Evolutionary conservation across 2,797 vertebrate genomes (phyloP).

Genomic region (Coreius guichenoti): DNA sequence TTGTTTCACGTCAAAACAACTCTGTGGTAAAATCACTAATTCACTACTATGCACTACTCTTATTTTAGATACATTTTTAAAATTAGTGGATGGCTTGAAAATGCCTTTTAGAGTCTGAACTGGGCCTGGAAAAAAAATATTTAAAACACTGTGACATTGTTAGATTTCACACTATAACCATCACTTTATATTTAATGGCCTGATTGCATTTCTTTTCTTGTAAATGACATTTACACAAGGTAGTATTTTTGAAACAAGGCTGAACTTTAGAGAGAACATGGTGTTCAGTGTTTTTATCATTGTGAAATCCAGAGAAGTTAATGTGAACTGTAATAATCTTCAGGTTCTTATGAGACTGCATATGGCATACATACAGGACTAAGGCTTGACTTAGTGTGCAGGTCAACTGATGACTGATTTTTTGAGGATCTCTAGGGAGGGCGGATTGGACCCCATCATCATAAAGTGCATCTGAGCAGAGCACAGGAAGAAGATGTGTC

Average conservation of each 20-base stretch:
- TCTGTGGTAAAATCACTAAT: not conserved
- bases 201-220: not conserved
- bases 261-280: not conserved
- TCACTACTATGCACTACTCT: not conserved
- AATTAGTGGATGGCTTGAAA: not conserved
- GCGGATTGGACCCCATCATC: slow-evolving; percentile 1
- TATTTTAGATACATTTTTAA: not conserved
- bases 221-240: slow-evolving; percentile 3
- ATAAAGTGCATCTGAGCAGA: slow-evolving; percentile 44
- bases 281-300: not conserved
- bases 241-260: not conserved
- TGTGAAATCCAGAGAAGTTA: slow-evolving; percentile 27
- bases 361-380: not conserved
- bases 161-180: not conserved
- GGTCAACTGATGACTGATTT: slow-evolving; percentile 10
- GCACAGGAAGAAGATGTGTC: slow-evolving; percentile 73
- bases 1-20: too few relatives aligned
- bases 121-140: slow-evolving; percentile 8
- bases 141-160: not conserved
- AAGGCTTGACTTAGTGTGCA: not conserved
- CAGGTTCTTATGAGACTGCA: not conserved
- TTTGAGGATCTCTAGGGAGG: slow-evolving; percentile 45
- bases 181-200: not conserved
- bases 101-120: slow-evolving; percentile 15
- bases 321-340: slow-evolving; percentile 13